Conservation (phyloP, 2,888 invertebrate species). For the Rhodophaea formosa region DNA sequence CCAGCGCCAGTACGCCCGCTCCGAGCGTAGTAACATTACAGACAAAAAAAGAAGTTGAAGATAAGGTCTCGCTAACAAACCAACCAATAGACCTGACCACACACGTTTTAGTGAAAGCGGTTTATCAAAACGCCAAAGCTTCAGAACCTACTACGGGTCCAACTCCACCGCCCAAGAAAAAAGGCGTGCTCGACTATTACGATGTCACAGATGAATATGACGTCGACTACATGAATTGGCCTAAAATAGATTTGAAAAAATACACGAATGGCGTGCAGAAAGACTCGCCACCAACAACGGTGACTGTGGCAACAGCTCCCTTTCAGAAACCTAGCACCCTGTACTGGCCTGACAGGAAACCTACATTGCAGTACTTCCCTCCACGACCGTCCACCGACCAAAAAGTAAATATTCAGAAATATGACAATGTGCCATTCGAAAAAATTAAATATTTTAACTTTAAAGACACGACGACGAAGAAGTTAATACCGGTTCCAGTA, state of each 20-base stretch:
- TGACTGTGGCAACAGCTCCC: slow-evolving; percentile 29
- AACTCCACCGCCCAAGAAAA: slow-evolving; percentile 44
- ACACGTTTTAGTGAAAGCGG: not conserved
- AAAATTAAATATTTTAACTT: slow-evolving; percentile 47
- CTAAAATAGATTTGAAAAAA: slow-evolving; percentile 65
- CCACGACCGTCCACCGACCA: slow-evolving; percentile 41
- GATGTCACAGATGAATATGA: slow-evolving; percentile 62
- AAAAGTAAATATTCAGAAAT: slow-evolving; percentile 45
- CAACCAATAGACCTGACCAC: slow-evolving; percentile 1
- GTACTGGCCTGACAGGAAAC: slow-evolving; percentile 49
- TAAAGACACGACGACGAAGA: slow-evolving; percentile 32
- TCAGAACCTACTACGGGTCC: slow-evolving; percentile 29
- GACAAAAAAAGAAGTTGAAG: not conserved
- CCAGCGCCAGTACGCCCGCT: slow-evolving; percentile 29
- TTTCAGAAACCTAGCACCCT: slow-evolving; percentile 32
- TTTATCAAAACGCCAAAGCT: slow-evolving; percentile 18
- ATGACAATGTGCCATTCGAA: slow-evolving; percentile 44
- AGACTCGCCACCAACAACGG: slow-evolving; percentile 26
- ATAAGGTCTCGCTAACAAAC: not conserved
- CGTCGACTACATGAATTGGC: slow-evolving; percentile 54
- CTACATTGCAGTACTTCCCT: slow-evolving; percentile 70
- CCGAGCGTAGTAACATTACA: slow-evolving; percentile 13
- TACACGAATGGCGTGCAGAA: slow-evolving; percentile 34
- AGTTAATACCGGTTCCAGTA: slow-evolving; percentile 20
- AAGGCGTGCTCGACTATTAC: slow-evolving; percentile 54